Base-by-base conservation (phyloP, 2,888 invertebrate species). In the Pseudolycoriella hygida region DNA sequence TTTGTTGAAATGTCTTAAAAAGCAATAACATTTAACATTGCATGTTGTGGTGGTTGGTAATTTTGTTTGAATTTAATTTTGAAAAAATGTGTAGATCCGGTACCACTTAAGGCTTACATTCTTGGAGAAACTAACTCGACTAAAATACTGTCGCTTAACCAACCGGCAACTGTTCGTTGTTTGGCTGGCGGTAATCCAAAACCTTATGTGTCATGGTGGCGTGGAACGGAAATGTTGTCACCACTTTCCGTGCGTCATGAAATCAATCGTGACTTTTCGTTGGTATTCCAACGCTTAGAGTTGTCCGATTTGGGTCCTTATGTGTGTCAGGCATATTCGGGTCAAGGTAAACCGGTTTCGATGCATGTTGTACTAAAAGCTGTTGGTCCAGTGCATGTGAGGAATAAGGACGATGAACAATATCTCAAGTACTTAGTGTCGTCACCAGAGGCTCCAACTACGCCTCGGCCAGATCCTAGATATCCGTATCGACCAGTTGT, bases 251-350 rank as follows among this genome's bases (percentile, higher is more conserved):
- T 53, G 32, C 55, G 56, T 6, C 61, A 56, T 38, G 81, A 86
- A 58, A 80, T 82, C 50, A 71, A 77, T 48, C 69, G 75, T 44
- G 86, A 81, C 54, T 78, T 77, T 61, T 76, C 82, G 2, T 69
- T 94, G 40, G 70, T 77, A 48, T 84, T 94, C 56, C 70, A 77
- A 44, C 67, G 74, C 1, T 76, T 92, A 12, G 71, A 74, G 31
- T 56, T 80, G 17, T 73, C 76, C 5, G 82, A 82, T 55, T 71
- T 88, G 44, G 93, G 92, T 3, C 72, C 79, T 43, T 94, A 94
- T 66, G 81, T 80, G 5, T 94, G 94, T 58, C 82, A 85, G 57
- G 92, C 87, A 3, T 92, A 82, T 64, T 92, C 92, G 58, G 87
- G 85, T 2, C 60, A 74, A 8, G 80, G 78, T 11, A 75, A 76